phyloP scores from a whole-genome alignment of 2,888 invertebrate genomes.

The Pyrrhia umbra region DNA sequence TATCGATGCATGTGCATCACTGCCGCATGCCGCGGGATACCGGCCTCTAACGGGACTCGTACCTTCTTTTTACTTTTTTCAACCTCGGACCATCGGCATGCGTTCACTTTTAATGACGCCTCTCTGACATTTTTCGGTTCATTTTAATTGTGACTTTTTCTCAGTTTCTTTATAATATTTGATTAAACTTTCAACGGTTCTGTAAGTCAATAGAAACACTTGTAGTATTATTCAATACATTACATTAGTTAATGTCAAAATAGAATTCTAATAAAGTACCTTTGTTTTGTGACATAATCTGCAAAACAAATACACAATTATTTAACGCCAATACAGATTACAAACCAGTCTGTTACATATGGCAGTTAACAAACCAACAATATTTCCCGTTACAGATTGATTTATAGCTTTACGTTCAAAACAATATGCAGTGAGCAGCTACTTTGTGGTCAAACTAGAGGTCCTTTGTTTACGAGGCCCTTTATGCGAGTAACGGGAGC shows the following conservation, averaged over 20 bases:
- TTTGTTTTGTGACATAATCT: constrained; percentile 14
- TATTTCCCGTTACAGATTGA: constrained; percentile 69
- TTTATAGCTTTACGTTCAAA: constrained; percentile 71
- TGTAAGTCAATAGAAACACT: neutral
- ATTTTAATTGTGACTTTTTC: constrained; percentile 16
- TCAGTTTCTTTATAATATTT: neutral
- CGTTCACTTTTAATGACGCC: constrained; percentile 87
- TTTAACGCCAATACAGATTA: constrained; percentile 14
- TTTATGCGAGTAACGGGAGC: constrained; percentile 84
- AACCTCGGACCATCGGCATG: constrained; percentile 76
- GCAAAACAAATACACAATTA: constrained; percentile 19
- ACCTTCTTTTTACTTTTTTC: constrained; percentile 84
- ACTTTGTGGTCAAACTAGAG: constrained; percentile 82
- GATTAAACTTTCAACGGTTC: neutral
- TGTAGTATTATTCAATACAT: neutral
- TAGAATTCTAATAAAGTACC: neutral
- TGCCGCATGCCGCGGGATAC: constrained; percentile 73
- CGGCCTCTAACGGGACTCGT: constrained; percentile 84
- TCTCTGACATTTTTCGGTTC: constrained; percentile 49
- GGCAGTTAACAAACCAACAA: constrained; percentile 49
- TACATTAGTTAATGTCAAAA: neutral
- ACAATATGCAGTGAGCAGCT: constrained; percentile 80
- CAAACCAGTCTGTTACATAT: constrained; percentile 43
- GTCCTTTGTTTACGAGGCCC: constrained; percentile 77
- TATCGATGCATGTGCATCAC: constrained; percentile 58